These are phyloP conservation scores for Pontoporia blainvillei DNA, from an alignment of 2,113 vertebrate species.

Conservation along the genomic window DNA sequence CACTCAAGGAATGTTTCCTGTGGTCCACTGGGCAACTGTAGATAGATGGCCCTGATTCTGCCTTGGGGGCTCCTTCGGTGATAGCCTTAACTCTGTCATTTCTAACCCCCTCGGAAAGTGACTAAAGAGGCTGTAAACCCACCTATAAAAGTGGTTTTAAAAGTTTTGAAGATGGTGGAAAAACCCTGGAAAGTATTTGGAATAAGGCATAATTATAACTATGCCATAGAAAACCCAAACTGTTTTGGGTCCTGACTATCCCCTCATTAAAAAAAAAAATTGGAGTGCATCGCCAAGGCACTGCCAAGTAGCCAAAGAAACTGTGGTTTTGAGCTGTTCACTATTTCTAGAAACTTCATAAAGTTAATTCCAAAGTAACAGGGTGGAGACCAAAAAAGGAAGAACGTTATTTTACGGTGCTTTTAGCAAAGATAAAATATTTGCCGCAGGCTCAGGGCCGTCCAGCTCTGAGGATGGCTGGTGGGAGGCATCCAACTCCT, in stretches of 20 bases:
- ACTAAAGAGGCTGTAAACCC: constrained; percentile 57
- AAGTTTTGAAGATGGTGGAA: constrained; percentile 72
- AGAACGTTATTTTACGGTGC: constrained; percentile 50
- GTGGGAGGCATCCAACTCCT: fast-evolving
- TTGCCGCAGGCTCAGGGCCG: background rate
- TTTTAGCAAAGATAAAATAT: constrained; percentile 38
- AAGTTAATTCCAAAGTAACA: constrained; percentile 54
- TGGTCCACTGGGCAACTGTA: background rate
- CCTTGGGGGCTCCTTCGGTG: background rate
- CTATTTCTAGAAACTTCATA: constrained; percentile 74
- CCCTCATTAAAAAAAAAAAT: constrained; percentile 43
- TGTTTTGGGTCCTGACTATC: constrained; percentile 77
- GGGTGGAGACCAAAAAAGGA: constrained; percentile 11
- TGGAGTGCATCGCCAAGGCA: constrained; percentile 71
- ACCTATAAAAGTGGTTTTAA: constrained; percentile 52
- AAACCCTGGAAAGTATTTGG: constrained; percentile 81
- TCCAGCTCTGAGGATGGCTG: background rate
- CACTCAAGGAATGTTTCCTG: constrained; percentile 42
- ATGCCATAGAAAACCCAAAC: constrained; percentile 70
- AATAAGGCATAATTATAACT: constrained; percentile 69
- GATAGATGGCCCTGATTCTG: background rate
- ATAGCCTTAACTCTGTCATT: constrained; percentile 46
- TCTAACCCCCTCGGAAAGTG: constrained; percentile 37
- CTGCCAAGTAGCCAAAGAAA: constrained; percentile 75
- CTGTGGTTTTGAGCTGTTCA: constrained; percentile 76